phyloP scores from a whole-genome alignment of 2,888 invertebrate genomes.

The Agonopterix arenella region DNA sequence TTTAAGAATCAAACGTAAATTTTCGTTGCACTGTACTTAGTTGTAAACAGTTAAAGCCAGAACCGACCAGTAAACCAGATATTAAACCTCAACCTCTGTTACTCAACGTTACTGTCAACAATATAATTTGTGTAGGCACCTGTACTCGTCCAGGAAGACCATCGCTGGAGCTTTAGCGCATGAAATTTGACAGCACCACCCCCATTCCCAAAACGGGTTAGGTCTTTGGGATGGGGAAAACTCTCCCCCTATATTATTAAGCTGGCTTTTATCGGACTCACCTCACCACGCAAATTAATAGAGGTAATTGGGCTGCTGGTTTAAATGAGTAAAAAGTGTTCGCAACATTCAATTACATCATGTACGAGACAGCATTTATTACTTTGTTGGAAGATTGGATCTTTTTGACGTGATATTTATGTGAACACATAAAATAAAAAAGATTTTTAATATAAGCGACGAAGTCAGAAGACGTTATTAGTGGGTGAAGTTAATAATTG shows the following conservation, averaged over 20 bases:
- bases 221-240: constrained; percentile 7
- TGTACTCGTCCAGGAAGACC: constrained; percentile 48
- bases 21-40: too few relatives aligned
- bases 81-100: too few relatives aligned
- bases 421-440: too few relatives aligned
- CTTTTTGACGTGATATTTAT: too few relatives aligned
- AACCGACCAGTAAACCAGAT: too few relatives aligned
- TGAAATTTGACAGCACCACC: constrained; percentile 56
- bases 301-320: constrained; percentile 35
- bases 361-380: too few relatives aligned
- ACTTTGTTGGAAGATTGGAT: too few relatives aligned
- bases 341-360: constrained; percentile 28
- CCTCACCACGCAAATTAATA: constrained; percentile 46
- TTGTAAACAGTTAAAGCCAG: too few relatives aligned
- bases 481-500: too few relatives aligned
- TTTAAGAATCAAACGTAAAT: too few relatives aligned
- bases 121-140: constrained; percentile 9
- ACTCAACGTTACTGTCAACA: background rate
- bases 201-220: constrained; percentile 13
- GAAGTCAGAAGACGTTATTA: too few relatives aligned
- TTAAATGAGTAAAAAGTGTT: constrained; percentile 41
- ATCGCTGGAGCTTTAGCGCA: constrained; percentile 51
- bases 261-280: constrained; percentile 46
- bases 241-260: constrained; percentile 33
- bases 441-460: too few relatives aligned